Base-by-base conservation (phyloP, 1,140 invertebrate genomes). In the Mactra quadrangularis region DNA sequence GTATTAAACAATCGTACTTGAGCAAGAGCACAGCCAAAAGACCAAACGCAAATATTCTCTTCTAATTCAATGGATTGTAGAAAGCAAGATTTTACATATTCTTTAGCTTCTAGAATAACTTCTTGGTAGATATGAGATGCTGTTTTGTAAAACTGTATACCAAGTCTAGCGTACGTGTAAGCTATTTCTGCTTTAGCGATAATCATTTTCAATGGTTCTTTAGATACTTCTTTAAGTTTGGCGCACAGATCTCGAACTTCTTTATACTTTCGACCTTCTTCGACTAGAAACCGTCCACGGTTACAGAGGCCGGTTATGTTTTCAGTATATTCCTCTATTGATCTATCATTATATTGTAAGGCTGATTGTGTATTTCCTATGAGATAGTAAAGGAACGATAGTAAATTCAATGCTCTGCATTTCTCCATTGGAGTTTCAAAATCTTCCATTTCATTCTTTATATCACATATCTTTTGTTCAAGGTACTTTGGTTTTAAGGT, bases 181-280 rank as follows among this genome's bases (percentile, higher is more conserved):
- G 71, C 71, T 4, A 33, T 74, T 38, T 74, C 71, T 57, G 71
- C 71, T 29, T 74, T 29, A 15, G 71, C 71, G 27, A 45, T 6
- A 22, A 74, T 35, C 4, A 38, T 17, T 55, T 11, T 22, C 2
- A 17, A n/a, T 59, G 17, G 15, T 4, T 33, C 11, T 29, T 15
- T 25, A 38, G 9, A 6, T 25, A 17, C n/a, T 27, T 25, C 31
- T 3, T 59, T 59, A 3, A 74, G 33, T 3, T 27, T 13, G 1
- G 38, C 17, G 41, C n/a, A 29, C 17, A 74, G 11, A 3, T 33
- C 35, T 27, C 41, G 22, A 7, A 74, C 25, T n/a, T 25, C 33
- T 1, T 4, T 22, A 29, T 31, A 59, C 19, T 53, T 17, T 53
- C 59, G 47, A 11, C 59, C 15, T 25, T 7, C 38, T n/a, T 57